Evolutionary conservation across 1,140 invertebrate genomes (phyloP), one percentile per base, ranked within the genome.

Genomic region (Papilio aristodemus): DNA sequence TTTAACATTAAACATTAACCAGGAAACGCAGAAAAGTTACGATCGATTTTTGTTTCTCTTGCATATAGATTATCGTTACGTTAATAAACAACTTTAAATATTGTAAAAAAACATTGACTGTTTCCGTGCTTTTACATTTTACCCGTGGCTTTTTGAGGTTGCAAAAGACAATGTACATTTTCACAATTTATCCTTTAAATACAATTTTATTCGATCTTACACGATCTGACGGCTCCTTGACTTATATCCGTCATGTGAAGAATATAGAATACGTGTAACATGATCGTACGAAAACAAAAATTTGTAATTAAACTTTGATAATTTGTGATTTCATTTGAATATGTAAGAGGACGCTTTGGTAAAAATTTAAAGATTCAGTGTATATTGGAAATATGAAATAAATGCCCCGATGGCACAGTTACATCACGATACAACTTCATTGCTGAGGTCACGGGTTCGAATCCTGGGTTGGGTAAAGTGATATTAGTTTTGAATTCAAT

Each of bases 21-120:
- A 54, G 46, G 46, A 54, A 54, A 54, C 46, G 19, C 19, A 22
- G 22, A 50, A 54, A 54, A 54, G 46, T 54, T 22, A 25, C 19
- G 19, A 54, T 54, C 46, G 19, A 10, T 54, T 54, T 54, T 22
- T 54, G 10, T 32, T 4, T 54, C 17, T 50, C 9, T 50, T 50
- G 17, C 19, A 22, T 54, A 25, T 22, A 54, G 17, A 54, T 11
- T 25, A 39, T 39, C 38, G 22, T 54, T 54, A n/a, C n/a, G 46
- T 9, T 54, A 22, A 54, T 54, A 54, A 25, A 54, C 46, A 14
- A 25, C 17, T 54, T 25, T 25, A 46, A 17, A 46, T n/a, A n/a
- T n/a, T n/a, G 10, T 39, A 13, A 46, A 46, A 46, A 46, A 46
- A 9, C 43, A 14, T 46, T 46, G 46, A 22, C 19, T 10, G 46